Evolutionary conservation across 2,113 vertebrate genomes (phyloP), one percentile per base, ranked within the genome.

Genomic region (Pituophis catenifer): DNA sequence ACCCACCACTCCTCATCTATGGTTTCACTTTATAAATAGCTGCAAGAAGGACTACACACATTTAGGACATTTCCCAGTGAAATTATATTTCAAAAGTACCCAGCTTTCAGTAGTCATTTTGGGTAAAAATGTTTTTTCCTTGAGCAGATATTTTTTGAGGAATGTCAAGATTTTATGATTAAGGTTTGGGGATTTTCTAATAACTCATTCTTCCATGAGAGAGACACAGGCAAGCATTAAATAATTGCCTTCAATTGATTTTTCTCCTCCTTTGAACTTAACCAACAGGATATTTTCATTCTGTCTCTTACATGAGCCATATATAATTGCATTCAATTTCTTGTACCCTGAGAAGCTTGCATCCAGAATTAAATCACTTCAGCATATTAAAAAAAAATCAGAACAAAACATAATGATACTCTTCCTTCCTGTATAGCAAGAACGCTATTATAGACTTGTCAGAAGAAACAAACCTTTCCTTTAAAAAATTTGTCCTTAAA

Each of bases 351-450:
- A 90, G 93, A 91, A 88, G 91, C 55, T 17, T 88, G 33, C 92
- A 86, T 70, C 94, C 94, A 90, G 65, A 96, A 96, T 90, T 89
- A 93, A 96, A 91, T 89, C 70, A 95, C 89, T 94, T 91, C 85
- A 92, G 62, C 70, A 94, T 88, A 92, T 81, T 81, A 21, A 94
- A 91, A 29, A 29, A 54, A 92, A 91, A 88, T 21, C 52, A 50
- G 0, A 50, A 92, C 70, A 90, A 93, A 95, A 55, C 1, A 85
- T 70, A 55, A 92, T 23, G 9, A 29, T 86, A 55, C 52, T 95
- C 44, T 94, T 62, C 59, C 86, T 85, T 48, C 91, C 59, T 92
- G 90, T 55, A 13, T 38, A 62, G n/a, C 90, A 90, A 93, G 92
- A 57, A 91, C 17, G 1, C 8, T 85, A 15, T 88, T 90, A 26